Conservation (phyloP, 1,140 invertebrate species). For the Drosophila chauvacae region DNA sequence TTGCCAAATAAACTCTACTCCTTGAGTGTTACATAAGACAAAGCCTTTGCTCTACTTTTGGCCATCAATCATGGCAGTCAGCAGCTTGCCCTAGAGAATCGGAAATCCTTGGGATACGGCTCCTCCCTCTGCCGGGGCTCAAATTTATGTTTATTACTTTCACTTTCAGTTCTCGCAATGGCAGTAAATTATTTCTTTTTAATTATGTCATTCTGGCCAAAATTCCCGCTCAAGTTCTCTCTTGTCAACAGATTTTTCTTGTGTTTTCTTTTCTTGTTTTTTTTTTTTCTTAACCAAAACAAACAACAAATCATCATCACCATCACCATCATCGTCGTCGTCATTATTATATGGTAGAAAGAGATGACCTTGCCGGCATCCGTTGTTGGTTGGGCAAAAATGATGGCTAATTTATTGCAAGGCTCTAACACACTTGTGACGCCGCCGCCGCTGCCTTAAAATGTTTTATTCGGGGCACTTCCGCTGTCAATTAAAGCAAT, state of each 20-base stretch:
- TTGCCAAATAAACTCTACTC: constrained; percentile 37
- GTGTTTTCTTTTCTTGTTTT: constrained; percentile 1
- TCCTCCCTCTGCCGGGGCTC: constrained; percentile 2
- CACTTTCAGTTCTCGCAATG: constrained; percentile 28
- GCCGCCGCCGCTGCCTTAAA: constrained; percentile 37
- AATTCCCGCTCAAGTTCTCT: constrained; percentile 41
- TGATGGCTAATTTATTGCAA: constrained; percentile 79
- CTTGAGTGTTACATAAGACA: constrained; percentile 51
- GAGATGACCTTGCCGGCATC: constrained; percentile 67
- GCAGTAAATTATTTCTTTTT: constrained; percentile 73
- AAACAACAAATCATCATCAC: constrained; percentile 56
- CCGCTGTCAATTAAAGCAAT: constrained; percentile 74
- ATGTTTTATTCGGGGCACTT: constrained; percentile 63
- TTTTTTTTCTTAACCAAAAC: constrained; percentile 42
- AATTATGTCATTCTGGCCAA: constrained; percentile 72
- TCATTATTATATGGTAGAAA: constrained; percentile 8
- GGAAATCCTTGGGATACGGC: constrained; percentile 29
- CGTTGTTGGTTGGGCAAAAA: constrained; percentile 61
- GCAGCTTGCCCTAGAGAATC: constrained; percentile 50
- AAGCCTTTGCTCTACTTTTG: constrained; percentile 46
- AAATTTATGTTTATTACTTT: constrained; percentile 74
- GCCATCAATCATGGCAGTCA: constrained; percentile 62
- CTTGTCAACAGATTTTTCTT: constrained; percentile 51
- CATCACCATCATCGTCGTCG: constrained; percentile 1
- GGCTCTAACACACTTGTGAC: constrained; percentile 37